Evolutionary conservation across 1,140 invertebrate species (phyloP).

Genomic region (Ctenoplectra terminalis): DNA sequence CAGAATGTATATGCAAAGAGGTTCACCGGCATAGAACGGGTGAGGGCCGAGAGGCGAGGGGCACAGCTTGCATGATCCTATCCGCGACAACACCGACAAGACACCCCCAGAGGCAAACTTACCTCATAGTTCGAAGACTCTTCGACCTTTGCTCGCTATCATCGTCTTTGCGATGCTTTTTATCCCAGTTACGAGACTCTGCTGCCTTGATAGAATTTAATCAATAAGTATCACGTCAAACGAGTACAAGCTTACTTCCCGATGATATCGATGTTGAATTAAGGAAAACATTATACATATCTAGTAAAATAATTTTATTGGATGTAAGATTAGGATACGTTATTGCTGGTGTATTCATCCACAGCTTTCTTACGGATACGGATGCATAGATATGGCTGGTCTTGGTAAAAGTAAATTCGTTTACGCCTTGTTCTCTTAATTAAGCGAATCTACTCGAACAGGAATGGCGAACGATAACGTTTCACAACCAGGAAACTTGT

Average conservation of each 20-base stretch:
- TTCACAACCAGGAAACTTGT: not conserved
- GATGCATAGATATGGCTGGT: not conserved
- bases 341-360: not conserved
- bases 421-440: not conserved
- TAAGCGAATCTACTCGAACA: not conserved
- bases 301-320: not conserved
- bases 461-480: constrained; percentile 1
- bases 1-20: constrained; percentile 84
- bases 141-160: constrained; percentile 56
- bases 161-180: constrained; percentile 23
- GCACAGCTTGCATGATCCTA: constrained; percentile 82
- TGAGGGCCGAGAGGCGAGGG: constrained; percentile 57
- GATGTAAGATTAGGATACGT: not conserved
- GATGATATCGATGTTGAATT: not conserved
- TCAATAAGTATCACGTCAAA: not conserved
- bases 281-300: not conserved
- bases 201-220: constrained; percentile 1
- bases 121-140: constrained; percentile 60
- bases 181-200: not conserved
- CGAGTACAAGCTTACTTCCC: not conserved
- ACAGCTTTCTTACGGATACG: not conserved
- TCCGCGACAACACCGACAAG: constrained; percentile 79
- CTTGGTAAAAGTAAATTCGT: not conserved
- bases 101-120: constrained; percentile 73
- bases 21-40: constrained; percentile 72